Base-by-base conservation (phyloP, 2,888 invertebrate genomes). In the Alloplasta piceator region DNA sequence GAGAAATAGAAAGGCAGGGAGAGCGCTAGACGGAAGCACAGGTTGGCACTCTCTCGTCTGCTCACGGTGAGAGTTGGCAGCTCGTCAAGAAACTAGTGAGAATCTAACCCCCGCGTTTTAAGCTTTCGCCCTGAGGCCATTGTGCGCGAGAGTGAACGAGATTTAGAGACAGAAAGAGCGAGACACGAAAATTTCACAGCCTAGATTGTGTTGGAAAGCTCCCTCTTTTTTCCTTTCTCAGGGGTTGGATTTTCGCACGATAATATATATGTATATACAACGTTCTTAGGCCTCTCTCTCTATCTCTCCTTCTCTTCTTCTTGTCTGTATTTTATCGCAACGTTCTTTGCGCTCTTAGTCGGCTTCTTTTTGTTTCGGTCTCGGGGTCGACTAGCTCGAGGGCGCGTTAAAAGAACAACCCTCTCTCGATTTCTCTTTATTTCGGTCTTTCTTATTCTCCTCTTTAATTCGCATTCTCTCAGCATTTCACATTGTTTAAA, bases 31-130 rank as follows among this genome's bases (percentile, higher is more conserved):
- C 56, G 63, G 72, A 77, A 73, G 48, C 58, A 60, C 88, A 87
- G 86, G 87, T 85, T 86, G 85, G 86, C 78, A 82, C 83, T 85
- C 26, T 26, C 84, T 82, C 84, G 79, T 84, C 84, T 67, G 82
- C 83, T 83, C 86, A 85, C 86, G 86, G 86, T 84, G 88, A 87
- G 89, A 91, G 89, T 91, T 92, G 92, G 92, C 92, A 91, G 89
- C 90, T 89, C 91, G 91, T 91, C 92, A 92, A 92, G 91, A 90
- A 90, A 89, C 90, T 89, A 87, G 89, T 90, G 89, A 89, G 90
- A 90, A 90, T 90, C 90, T 91, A 91, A 91, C 90, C 78, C 85
- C 80, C 77, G 74, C 74, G 77, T 82, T 82, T 81, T 75, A 78
- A 82, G 74, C 78, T 78, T 67, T 38, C 14, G 38, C 72, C 43